Conservation (phyloP, 1,140 invertebrate species). For the Eurosta solidaginis region DNA sequence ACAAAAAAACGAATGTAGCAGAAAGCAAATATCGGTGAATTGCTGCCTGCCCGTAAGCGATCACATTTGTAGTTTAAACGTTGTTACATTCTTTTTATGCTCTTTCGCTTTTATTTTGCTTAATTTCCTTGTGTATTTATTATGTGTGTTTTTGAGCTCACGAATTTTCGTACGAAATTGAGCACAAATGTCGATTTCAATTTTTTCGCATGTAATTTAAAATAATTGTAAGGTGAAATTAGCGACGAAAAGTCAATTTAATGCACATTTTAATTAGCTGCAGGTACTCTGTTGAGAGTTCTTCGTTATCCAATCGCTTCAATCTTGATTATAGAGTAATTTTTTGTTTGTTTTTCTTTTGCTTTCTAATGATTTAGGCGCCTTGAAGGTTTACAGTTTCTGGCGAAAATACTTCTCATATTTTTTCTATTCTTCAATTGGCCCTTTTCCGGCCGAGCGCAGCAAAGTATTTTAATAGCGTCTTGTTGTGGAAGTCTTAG, state of each 20-base stretch:
- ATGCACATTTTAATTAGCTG: constrained; percentile 25
- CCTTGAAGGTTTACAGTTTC: too few species aligned
- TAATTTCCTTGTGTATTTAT: background rate
- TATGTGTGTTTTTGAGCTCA: constrained; percentile 8
- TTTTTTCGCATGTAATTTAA: constrained; percentile 25
- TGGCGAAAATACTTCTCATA: too few species aligned
- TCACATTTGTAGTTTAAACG: background rate
- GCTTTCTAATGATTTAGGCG: too few species aligned
- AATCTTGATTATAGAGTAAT: background rate
- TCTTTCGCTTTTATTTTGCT: background rate
- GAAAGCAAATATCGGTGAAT: constrained; percentile 16
- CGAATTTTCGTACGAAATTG: constrained; percentile 1
- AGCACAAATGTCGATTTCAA: constrained; percentile 20
- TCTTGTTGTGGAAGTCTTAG: too few species aligned
- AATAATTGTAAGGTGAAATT: constrained; percentile 13
- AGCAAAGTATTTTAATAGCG: too few species aligned
- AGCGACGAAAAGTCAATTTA: constrained; percentile 25
- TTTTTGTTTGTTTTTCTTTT: background rate
- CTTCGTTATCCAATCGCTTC: background rate
- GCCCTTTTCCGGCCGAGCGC: too few species aligned
- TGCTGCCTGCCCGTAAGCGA: constrained; percentile 14
- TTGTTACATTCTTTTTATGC: background rate
- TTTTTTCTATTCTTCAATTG: too few species aligned
- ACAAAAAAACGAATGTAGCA: background rate
- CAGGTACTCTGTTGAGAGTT: background rate